Evolutionary conservation across 2,888 invertebrate genomes (phyloP).

Genomic region (Agrilus mali): DNA sequence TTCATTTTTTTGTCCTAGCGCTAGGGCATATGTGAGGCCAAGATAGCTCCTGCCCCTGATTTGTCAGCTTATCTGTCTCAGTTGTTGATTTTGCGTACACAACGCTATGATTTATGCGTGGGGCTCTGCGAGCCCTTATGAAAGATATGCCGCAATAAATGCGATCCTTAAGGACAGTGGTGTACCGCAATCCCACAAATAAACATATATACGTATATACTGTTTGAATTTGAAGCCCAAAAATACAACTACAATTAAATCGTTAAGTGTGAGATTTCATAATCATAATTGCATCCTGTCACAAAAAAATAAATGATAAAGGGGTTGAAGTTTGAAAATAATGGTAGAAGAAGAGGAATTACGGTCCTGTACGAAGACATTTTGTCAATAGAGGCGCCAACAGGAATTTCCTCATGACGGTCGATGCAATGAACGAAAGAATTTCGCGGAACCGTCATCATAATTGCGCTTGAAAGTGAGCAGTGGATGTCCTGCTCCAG

Average conservation of each 20-base stretch:
- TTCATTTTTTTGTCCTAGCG: conserved; percentile 4
- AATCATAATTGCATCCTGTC: too few relatives aligned
- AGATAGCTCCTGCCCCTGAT: conserved; percentile 29
- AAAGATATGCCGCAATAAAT: conserved; percentile 20
- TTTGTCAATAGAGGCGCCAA: conserved; percentile 18
- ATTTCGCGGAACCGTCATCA: conserved; percentile 21
- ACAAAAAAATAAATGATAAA: too few relatives aligned
- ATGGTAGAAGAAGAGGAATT: too few relatives aligned
- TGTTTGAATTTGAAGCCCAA: too few relatives aligned
- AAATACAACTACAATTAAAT: too few relatives aligned
- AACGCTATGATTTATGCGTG: conserved; percentile 19
- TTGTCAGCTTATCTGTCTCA: conserved; percentile 28
- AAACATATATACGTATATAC: too few relatives aligned
- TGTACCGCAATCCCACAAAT: too few relatives aligned
- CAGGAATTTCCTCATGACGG: conserved; percentile 21
- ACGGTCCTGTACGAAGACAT: too few relatives aligned
- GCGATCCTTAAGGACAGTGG: conserved; percentile 19
- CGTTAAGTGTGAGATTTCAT: too few relatives aligned
- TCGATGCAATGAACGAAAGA: conserved; percentile 22
- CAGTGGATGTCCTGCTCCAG: conserved; percentile 13
- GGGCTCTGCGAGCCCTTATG: conserved; percentile 12
- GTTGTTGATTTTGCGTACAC: conserved; percentile 28
- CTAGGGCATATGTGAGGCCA: conserved; percentile 23
- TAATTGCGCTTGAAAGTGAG: conserved; percentile 17
- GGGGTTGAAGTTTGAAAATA: too few relatives aligned